phyloP scores from a whole-genome alignment of 1,140 invertebrate species.

The Neelides sp. region DNA sequence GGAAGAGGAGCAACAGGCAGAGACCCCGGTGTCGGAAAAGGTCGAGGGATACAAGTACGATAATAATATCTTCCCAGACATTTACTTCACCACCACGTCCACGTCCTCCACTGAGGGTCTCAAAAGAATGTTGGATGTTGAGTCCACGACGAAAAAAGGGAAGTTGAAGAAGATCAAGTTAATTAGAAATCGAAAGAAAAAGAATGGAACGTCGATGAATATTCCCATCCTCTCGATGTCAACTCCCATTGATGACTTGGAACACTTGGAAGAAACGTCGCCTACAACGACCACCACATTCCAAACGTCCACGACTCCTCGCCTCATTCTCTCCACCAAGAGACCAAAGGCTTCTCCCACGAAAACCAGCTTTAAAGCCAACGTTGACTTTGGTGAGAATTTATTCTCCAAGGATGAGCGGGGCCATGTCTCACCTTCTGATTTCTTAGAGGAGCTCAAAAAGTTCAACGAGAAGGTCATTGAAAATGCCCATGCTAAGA shows the following conservation, averaged over 20 bases:
- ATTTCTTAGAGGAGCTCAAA: no score
- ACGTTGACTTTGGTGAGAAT: background rate
- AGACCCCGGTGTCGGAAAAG: background rate
- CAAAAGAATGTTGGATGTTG: conserved; percentile 1
- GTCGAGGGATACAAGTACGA: conserved; percentile 17
- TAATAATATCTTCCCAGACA: conserved; percentile 30
- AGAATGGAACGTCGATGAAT: background rate
- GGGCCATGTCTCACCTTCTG: no score
- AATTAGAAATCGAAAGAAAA: conserved; percentile 1
- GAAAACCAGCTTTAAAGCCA: conserved; percentile 5
- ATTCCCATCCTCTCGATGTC: no score
- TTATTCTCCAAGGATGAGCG: no score
- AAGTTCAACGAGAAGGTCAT: conserved; percentile 5
- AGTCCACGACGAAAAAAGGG: conserved; percentile 3
- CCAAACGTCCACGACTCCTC: background rate
- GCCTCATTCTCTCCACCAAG: no score
- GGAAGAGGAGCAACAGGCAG: background rate
- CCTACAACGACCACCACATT: background rate
- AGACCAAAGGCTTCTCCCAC: conserved; percentile 5
- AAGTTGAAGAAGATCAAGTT: conserved; percentile 14
- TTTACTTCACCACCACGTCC: conserved; percentile 31
- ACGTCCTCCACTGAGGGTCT: no score
- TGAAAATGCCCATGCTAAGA: background rate
- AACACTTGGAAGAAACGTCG: conserved; percentile 1
- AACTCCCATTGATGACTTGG: no score